Evolutionary conservation across 2,888 invertebrate genomes (phyloP), one percentile per base, ranked within the genome.

Genomic region (Cheilosia variabilis): DNA sequence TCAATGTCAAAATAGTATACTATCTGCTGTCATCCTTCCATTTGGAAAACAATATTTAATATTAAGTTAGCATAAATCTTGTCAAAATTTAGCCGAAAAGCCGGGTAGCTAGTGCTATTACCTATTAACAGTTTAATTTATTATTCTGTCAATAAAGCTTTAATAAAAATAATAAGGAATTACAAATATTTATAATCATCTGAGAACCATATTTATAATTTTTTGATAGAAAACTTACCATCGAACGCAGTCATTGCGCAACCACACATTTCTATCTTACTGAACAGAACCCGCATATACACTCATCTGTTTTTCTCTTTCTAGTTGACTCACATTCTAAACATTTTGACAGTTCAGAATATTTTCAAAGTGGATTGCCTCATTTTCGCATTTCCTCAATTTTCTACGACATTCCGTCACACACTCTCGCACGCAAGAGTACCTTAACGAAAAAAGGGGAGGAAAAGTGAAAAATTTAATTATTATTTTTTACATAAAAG

Each of bases 401-500:
- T 84, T 72, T 86, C 81, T 58, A 86, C 86, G 87, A 88, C 89
- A 89, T 89, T 89, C 89, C 89, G 87, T 88, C 89, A 89, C 88
- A 88, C 88, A 87, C 88, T 88, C 87, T 86, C 88, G 87, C 80
- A 76, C 55, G 88, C 73, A 87, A 75, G 73, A 79, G 69, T 87
- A 82, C 65, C 60, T 55, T 43, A 47, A 63, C 52, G 78, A 87
- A 65, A 87, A 87, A 87, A 69, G 80, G 87, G 81, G 82, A 58
- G 66, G 82, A 86, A 78, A 75, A 88, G 81, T 71, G 79, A 87
- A 81, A 65, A 76, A 65, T 9, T 72, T 19, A 80, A 80, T 60
- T 77, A 60, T 65, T 75, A 34, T 72, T 71, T 43, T 86, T 69
- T 63, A 68, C 66, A 81, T 19, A 62, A 75, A 86, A 71, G 45